Evolutionary conservation across 1,140 invertebrate genomes (phyloP).

Genomic region (Antheraea pernyi): DNA sequence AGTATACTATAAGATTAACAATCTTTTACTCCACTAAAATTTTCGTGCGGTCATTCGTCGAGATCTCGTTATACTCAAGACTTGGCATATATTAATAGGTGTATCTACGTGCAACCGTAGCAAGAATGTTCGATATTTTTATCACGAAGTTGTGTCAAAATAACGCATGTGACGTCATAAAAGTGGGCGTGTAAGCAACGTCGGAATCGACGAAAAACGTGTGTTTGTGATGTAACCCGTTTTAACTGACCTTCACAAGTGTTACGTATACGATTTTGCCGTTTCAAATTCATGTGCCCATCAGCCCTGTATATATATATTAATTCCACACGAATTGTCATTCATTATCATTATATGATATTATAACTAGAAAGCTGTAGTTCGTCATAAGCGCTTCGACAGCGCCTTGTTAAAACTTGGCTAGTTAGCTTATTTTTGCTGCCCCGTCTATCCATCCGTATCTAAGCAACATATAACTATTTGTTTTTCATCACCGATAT

Average conservation of each 20-base stretch:
- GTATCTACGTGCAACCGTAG: neutral
- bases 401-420: no score
- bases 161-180: slow-evolving; percentile 7
- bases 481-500: no score
- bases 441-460: no score
- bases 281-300: neutral
- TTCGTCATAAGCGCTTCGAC: no score
- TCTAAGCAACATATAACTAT: no score
- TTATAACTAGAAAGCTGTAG: no score
- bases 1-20: no score
- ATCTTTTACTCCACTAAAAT: neutral
- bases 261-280: neutral
- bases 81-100: neutral
- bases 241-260: neutral
- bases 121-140: neutral
- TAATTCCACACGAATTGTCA: no score
- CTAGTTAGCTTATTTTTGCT: no score
- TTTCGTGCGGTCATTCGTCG: neutral
- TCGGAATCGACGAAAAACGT: neutral
- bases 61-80: neutral
- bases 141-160: slow-evolving; percentile 2
- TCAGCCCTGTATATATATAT: no score
- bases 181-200: slow-evolving; percentile 8
- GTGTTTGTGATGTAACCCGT: neutral
- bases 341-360: no score